A percentile compares a stretch with the other conserved stretches of the same genome.
Conservation (phyloP, 2,888 invertebrate genomes). For the Yponomeuta sedellus region DNA sequence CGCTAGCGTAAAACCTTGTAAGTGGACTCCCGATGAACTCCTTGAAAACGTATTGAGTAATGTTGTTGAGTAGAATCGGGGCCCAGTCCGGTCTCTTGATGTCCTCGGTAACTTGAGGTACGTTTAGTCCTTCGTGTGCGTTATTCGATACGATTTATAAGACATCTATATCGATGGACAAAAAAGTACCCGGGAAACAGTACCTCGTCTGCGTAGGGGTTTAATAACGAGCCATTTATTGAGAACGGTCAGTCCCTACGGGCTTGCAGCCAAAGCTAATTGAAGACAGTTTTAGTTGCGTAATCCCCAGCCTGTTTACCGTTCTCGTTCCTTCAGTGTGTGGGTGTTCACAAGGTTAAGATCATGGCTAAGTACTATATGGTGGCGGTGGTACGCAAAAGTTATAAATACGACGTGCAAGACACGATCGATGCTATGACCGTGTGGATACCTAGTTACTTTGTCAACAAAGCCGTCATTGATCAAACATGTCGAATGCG, state of each 20-base stretch:
- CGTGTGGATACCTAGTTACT: neutral
- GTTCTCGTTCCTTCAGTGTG: neutral
- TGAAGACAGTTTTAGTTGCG: neutral
- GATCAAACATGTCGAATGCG: slow-evolving; percentile 20
- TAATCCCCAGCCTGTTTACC: neutral
- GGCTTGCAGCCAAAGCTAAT: neutral
- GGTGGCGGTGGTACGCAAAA: neutral
- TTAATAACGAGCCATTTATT: neutral
- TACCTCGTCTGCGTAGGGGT: too few species aligned
- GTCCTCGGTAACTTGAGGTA: too few species aligned
- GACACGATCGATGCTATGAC: neutral
- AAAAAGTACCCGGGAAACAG: too few species aligned
- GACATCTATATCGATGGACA: too few species aligned
- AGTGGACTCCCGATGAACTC: too few species aligned
- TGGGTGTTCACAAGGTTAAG: neutral
- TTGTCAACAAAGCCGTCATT: slow-evolving; percentile 4
- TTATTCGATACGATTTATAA: too few species aligned
- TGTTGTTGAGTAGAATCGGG: too few species aligned
- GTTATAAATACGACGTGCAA: neutral
- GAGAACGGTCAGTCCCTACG: neutral
- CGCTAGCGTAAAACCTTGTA: too few species aligned
- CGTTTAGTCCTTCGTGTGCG: too few species aligned
- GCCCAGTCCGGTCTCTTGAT: too few species aligned
- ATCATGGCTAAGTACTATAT: neutral
- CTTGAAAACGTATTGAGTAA: too few species aligned